Conservation (phyloP, 2,113 vertebrate genomes). For the Ascaphus truei region DNA sequence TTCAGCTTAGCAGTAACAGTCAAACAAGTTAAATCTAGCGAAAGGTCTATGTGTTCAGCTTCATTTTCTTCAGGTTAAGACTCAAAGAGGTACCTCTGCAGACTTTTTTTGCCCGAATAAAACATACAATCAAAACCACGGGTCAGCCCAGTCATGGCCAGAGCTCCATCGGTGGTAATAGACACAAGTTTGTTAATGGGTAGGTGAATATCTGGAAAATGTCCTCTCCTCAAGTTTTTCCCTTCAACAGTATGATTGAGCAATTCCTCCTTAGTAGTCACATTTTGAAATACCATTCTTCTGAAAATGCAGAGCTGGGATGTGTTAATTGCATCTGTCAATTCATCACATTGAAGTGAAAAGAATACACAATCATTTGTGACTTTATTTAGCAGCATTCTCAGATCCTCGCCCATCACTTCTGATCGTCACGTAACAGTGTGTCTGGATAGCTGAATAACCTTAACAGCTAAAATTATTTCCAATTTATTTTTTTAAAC, state of each 20-base stretch:
- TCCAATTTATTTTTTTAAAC: not conserved
- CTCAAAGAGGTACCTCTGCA: constrained; percentile 18
- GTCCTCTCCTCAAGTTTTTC: too few relatives aligned
- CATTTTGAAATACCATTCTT: constrained; percentile 1
- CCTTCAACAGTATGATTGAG: constrained; percentile 12
- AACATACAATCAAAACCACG: constrained; percentile 6
- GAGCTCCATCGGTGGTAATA: too few relatives aligned
- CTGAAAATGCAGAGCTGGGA: not conserved
- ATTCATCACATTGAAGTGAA: not conserved
- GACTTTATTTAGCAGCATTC: not conserved
- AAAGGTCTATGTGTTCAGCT: not conserved
- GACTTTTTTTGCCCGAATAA: constrained; percentile 23
- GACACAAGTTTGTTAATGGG: not conserved
- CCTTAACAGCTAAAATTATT: too few relatives aligned
- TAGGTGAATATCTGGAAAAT: constrained; percentile 11
- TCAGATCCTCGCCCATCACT: too few relatives aligned
- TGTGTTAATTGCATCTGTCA: too few relatives aligned
- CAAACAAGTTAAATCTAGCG: too few relatives aligned
- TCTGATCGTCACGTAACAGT: too few relatives aligned
- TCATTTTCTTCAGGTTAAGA: constrained; percentile 33
- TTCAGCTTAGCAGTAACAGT: constrained; percentile 9
- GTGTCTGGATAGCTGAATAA: too few relatives aligned
- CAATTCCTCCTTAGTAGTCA: not conserved
- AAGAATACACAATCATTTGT: not conserved
- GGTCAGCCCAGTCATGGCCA: not conserved